Evolutionary conservation across 2,113 vertebrate genomes (phyloP), one percentile per base, ranked within the genome.

Genomic region (Rattus rattus): DNA sequence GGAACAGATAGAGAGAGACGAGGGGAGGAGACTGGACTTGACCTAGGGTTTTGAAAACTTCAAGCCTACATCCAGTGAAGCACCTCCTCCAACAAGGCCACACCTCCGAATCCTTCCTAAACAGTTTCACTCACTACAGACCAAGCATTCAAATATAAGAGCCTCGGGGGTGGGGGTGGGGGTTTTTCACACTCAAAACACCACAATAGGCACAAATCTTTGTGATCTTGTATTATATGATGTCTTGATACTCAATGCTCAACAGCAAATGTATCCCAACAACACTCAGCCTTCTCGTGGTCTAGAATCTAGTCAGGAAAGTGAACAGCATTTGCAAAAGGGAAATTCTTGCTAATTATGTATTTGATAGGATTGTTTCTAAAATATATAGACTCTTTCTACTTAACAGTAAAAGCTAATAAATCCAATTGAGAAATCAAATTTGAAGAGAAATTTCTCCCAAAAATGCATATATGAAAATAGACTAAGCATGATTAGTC

Each of bases 361-460:
- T 89, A 52, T 77, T 59, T 89, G 33, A 69, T 89, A 69, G 30
- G 24, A 52, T 69, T 91, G 4, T 63, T 20, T 85, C 33, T 17
- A 39, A 36, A 63, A 47, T 73, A 24, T 26, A 14, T 85, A 85
- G 7, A 76, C 84, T 10, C 1, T 54, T 95, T 72, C 83, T 1
- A 80, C n/a, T 89, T 43, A 73, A 88, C 6, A 72, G 52, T 77
- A 56, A 81, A 89, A 88, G 24, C 24, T 11, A 88, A 87, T 52
- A 65, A 90, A 26, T 88, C 36, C 30, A 91, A 85, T 39, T 49
- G 92, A 80, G 61, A 70, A 92, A 80, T n/a, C 89, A 72, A 79
- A 80, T 93, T 80, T 88, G 20, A 80, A 75, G 59, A 91, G 39
- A 88, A 79, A 84, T 70, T 70, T 73, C 70, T 97, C 70, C 65